Percentiles rank a stretch among this genome's conserved stretches.
phyloP scores from a whole-genome alignment of 1,140 invertebrate species.

The Aphaenogaster ashmeadi region DNA sequence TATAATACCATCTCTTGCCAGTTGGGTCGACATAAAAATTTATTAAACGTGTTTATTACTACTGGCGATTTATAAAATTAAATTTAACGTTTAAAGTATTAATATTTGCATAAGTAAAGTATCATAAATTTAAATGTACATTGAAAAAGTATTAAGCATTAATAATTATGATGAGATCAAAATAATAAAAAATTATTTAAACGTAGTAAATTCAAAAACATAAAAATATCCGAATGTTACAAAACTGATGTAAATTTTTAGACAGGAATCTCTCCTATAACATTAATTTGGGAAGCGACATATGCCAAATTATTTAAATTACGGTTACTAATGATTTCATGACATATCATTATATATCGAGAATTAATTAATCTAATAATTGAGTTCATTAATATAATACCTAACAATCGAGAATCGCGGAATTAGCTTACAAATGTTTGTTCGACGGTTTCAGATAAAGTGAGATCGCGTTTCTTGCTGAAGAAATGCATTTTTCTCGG shows the following conservation, averaged over 20 bases:
- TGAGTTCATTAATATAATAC: background rate
- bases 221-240: background rate
- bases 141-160: background rate
- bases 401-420: background rate
- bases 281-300: background rate
- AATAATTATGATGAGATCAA: background rate
- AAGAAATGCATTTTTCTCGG: slow-evolving; percentile 3
- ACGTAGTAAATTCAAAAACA: background rate
- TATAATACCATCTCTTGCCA: too few species aligned
- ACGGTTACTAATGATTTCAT: background rate
- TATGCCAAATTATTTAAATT: background rate
- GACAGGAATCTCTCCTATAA: background rate
- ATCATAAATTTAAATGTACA: background rate
- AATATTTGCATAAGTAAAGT: background rate
- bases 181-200: background rate
- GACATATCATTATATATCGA: background rate
- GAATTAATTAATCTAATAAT: background rate
- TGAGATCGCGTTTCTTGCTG: slow-evolving; percentile 1
- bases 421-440: background rate
- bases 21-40: too few species aligned
- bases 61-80: too few species aligned
- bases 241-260: background rate
- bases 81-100: too few species aligned
- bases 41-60: too few species aligned
- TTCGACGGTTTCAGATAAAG: background rate